A percentile compares a stretch with the other conserved stretches of the same genome.
These are phyloP conservation scores for Drosophila lutescens DNA, from an alignment of 2,888 invertebrate genomes.

Conservation along the genomic window DNA sequence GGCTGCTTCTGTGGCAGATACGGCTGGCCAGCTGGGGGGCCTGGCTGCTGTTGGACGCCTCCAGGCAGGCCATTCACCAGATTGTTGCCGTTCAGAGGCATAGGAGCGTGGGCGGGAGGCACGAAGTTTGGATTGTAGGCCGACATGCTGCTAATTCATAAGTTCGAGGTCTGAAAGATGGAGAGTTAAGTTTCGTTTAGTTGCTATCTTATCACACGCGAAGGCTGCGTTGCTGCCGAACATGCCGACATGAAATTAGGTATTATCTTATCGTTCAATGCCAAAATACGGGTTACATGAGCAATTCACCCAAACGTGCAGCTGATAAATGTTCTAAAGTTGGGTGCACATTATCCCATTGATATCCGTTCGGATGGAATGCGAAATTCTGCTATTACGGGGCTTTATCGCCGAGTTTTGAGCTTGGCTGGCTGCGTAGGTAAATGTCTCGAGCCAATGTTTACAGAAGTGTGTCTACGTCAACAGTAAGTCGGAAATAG, in stretches of 20 bases:
- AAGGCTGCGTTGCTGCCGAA: constrained; percentile 26
- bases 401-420: not conserved
- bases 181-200: constrained; percentile 31
- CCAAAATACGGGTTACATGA: constrained; percentile 19
- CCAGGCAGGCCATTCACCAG: constrained; percentile 66
- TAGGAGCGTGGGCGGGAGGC: constrained; percentile 38
- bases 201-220: constrained; percentile 33
- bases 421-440: constrained; percentile 1
- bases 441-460: constrained; percentile 16
- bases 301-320: constrained; percentile 23
- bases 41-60: constrained; percentile 34
- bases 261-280: constrained; percentile 44
- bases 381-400: constrained; percentile 3
- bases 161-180: constrained; percentile 46
- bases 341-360: not conserved
- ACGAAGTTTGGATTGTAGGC: constrained; percentile 63
- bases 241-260: constrained; percentile 2
- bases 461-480: constrained; percentile 38
- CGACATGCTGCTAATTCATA: constrained; percentile 71
- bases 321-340: constrained; percentile 5
- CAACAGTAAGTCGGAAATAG: constrained; percentile 36
- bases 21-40: constrained; percentile 42
- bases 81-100: constrained; percentile 41
- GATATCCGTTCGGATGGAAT: constrained; percentile 7
- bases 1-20: constrained; percentile 36